phyloP scores from a whole-genome alignment of 2,888 invertebrate genomes.

The Drosophila emarginata region DNA sequence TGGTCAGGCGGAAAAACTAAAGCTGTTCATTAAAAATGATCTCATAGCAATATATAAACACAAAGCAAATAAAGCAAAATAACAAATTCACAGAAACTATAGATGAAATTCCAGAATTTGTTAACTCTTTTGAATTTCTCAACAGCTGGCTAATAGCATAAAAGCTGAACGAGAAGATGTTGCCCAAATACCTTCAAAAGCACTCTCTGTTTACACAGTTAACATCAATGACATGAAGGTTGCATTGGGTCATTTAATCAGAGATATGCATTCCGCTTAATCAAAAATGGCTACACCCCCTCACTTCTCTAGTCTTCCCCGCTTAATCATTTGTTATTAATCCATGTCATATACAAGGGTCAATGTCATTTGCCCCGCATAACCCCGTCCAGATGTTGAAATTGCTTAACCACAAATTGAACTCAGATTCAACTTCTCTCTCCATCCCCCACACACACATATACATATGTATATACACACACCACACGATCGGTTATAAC shows the following conservation, averaged over 20 bases:
- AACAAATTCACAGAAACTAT: too few relatives aligned
- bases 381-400: background rate
- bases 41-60: background rate
- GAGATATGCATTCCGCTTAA: background rate
- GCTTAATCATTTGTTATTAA: conserved; percentile 31
- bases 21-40: background rate
- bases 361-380: conserved; percentile 60
- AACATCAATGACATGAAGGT: background rate
- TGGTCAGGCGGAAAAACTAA: background rate
- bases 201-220: background rate
- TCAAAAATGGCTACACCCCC: background rate
- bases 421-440: conserved; percentile 1
- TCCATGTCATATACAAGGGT: conserved; percentile 52
- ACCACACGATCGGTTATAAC: conserved; percentile 18
- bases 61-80: too few relatives aligned
- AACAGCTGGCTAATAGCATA: background rate
- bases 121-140: background rate
- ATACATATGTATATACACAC: too few relatives aligned
- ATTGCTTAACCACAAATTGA: conserved; percentile 30
- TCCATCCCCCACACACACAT: background rate
- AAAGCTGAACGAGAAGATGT: background rate
- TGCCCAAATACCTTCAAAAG: background rate
- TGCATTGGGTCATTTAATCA: background rate
- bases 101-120: background rate
- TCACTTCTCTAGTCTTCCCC: background rate